Base-by-base conservation (phyloP, 1,140 invertebrate genomes). In the Catajapyx aquilonaris region DNA sequence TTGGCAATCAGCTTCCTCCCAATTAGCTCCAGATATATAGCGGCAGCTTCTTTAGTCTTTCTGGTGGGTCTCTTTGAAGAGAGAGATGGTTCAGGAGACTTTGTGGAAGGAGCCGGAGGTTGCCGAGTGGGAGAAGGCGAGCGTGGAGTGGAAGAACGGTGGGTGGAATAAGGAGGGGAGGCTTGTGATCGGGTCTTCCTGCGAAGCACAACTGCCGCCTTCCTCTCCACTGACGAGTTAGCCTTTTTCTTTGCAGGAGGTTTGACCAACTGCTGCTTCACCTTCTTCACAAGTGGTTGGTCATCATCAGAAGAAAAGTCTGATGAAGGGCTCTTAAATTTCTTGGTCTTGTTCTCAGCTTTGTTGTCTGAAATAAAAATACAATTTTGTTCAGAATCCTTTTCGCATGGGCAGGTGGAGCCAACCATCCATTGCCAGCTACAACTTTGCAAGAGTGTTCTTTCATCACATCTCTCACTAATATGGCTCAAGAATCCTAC, bases 31-130 rank as follows among this genome's bases (percentile, higher is more conserved):
- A 79, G 73, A 41, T 74, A 79, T 18, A 76, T 65, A 15, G 73
- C 64, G 11, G 75, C 75, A 34, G 72, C 73, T 56, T 77, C 73
- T 51, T 78, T 80, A 4, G 74, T 77, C 52, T 75, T 79, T 25
- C 76, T 59, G 1, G 66, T 64, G 0, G 74, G 74, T 28, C 75
- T 54, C 13, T 37, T 20, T 4, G 32, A 22, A 15, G 17, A 9
- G 11, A 34, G 16, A 34, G 15, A 34, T 16, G 17, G 9, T 9
- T 9, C 11, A 15, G 7, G 15, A 7, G 7, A 34, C 9, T 10
- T 34, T n/a, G n/a, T n/a, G n/a, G n/a, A n/a, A n/a, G n/a, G n/a
- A n/a, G n/a, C n/a, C 32, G 30, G 11, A 35, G 15, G 5, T 20
- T 20, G 15, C 16, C 16, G 15, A 17, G 20, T n/a, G 9, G 18